A percentile compares a stretch with the other conserved stretches of the same genome.
Conservation (phyloP, 2,113 vertebrate genomes). For the Amazona guildingii region DNA sequence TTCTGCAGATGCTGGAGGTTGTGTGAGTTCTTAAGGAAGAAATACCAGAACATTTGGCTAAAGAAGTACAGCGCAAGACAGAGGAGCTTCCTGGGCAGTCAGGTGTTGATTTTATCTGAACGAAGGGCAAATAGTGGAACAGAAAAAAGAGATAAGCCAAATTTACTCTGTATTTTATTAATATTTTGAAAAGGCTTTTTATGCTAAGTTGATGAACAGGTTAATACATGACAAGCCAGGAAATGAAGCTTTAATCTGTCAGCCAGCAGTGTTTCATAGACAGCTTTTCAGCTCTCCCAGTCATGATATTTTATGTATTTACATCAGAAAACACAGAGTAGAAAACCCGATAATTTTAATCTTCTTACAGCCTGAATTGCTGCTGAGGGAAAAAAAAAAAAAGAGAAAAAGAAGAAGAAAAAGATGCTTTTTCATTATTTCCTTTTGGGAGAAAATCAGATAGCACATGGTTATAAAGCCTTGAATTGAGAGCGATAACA, state of each 20-base stretch:
- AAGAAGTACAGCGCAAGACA: not conserved
- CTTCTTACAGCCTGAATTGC: not conserved
- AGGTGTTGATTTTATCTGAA: not conserved
- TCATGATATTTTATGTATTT: not conserved
- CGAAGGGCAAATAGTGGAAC: not conserved
- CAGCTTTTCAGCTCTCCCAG: not conserved
- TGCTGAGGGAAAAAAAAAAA: not conserved
- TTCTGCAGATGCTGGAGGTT: not conserved
- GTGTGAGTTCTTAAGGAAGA: not conserved
- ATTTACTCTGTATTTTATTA: not conserved
- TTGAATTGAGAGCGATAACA: slow-evolving; percentile 4
- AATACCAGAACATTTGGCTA: not conserved
- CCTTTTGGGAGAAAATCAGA: slow-evolving; percentile 30
- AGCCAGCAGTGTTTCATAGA: not conserved
- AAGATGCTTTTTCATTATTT: slow-evolving; percentile 3
- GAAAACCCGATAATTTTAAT: slow-evolving; percentile 16
- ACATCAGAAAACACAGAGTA: not conserved
- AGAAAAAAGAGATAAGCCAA: not conserved
- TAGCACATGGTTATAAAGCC: not conserved
- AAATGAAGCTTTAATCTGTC: not conserved
- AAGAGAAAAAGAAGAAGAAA: not conserved
- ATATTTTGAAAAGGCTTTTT: not conserved
- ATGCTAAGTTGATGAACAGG: not conserved
- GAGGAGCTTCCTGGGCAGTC: not conserved
- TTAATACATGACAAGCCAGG: not conserved